A percentile compares a stretch with the other conserved stretches of the same genome.
phyloP scores from a whole-genome alignment of 2,888 invertebrate species.

The Dromius quadrimaculatus region DNA sequence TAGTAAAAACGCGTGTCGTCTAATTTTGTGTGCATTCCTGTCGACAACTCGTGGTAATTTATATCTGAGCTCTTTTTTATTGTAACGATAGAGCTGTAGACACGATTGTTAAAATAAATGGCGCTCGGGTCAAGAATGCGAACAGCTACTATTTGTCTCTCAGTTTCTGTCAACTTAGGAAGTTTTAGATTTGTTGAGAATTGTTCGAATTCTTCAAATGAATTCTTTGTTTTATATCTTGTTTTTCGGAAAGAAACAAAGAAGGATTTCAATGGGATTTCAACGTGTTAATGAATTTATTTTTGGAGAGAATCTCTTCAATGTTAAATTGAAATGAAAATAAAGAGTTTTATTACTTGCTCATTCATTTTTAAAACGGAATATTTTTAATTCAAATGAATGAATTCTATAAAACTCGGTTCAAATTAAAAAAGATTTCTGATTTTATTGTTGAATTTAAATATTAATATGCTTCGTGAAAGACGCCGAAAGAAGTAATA shows the following conservation, averaged over 20 bases:
- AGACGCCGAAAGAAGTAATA: constrained; percentile 32
- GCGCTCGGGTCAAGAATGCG: constrained; percentile 12
- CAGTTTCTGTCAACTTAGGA: constrained; percentile 1
- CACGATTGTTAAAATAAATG: constrained; percentile 48
- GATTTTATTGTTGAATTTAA: neutral
- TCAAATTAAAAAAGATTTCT: constrained; percentile 2
- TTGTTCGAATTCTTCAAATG: constrained; percentile 14
- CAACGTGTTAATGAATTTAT: constrained; percentile 32
- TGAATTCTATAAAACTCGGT: neutral
- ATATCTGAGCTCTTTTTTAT: constrained; percentile 30
- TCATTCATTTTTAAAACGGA: constrained; percentile 7
- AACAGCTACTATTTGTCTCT: constrained; percentile 28
- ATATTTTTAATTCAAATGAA: neutral
- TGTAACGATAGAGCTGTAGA: constrained; percentile 24
- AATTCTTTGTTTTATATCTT: constrained; percentile 10
- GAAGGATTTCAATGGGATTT: constrained; percentile 15
- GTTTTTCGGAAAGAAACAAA: constrained; percentile 2
- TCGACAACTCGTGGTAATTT: constrained; percentile 27
- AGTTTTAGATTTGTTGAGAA: constrained; percentile 7
- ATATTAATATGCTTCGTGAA: constrained; percentile 10
- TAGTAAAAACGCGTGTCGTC: constrained; percentile 33
- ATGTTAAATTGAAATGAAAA: constrained; percentile 3
- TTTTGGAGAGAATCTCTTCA: constrained; percentile 12
- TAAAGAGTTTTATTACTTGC: neutral
- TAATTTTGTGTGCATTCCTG: constrained; percentile 39